Base-by-base conservation (phyloP, 2,797 vertebrate species). In the Vireo griseus region DNA sequence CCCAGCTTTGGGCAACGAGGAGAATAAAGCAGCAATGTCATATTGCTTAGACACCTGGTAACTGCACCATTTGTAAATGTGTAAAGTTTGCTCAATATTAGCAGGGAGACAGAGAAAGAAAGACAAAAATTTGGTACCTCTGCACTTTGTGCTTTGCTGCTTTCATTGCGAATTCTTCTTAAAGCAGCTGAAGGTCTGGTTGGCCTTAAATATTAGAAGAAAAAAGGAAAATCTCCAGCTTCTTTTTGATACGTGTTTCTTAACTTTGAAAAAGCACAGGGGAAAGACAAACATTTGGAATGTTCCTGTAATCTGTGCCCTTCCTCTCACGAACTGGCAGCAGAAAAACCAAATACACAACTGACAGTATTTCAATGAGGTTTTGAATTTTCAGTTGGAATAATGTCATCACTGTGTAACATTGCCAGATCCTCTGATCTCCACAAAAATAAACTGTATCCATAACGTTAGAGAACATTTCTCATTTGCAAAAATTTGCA, bases 401-500 rank as follows among this genome's bases (percentile, higher is more conserved):
- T 74, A 90, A 79, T 72, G 65, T 92, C 76, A 77, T 74, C 65
- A 17, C 54, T 77, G 51, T 58, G 72, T 77, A 86, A 82, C 40
- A 24, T 1, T 78, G 82, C 89, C 87, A 94, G 79, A 86, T 86
- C 76, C 87, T 92, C 89, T 88, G 93, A 93, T 95, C 90, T 92
- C 54, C 51, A 61, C 76, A 91, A 86, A 94, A 80, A 78, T 76
- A 90, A 93, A 78, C 92, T 50, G 79, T 73, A 93, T 59, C 79
- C 79, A 33, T 87, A 95, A 84, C 11, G 67, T 29, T 45, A 31
- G 85, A 78, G 94, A 97, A 94, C 59, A 66, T 45, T 86, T 50
- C 67, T 89, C 73, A 91, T 91, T 94, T 96, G 91, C 85, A 94
- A 92, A 67, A 91, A 96, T 93, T 96, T 96, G 85, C 96, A 94